Evolutionary conservation across 2,888 invertebrate genomes (phyloP).

Genomic region (Drosophila niveifrons): DNA sequence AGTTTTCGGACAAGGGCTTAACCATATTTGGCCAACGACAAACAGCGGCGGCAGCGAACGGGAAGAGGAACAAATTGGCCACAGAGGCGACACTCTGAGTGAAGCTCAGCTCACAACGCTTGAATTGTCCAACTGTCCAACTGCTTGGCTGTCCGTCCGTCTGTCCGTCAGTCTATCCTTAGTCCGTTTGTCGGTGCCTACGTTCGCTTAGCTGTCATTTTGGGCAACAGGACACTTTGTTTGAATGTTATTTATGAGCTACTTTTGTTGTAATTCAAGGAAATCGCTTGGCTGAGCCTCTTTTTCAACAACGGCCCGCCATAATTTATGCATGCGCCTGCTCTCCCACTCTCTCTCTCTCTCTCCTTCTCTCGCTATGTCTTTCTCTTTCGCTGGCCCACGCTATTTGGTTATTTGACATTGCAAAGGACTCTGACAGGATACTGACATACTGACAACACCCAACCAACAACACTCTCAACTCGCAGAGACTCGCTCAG

Average conservation of each 20-base stretch:
- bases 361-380: no score
- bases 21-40: conserved; percentile 26
- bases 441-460: conserved; percentile 7
- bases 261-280: conserved; percentile 78
- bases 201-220: conserved; percentile 51
- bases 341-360: neutral
- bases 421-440: conserved; percentile 10
- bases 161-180: conserved; percentile 3
- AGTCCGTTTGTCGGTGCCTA: conserved; percentile 1
- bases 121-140: neutral
- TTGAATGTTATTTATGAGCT: conserved; percentile 75
- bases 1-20: conserved; percentile 54
- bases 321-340: conserved; percentile 70
- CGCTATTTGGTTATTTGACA: neutral
- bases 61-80: conserved; percentile 28
- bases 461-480: neutral
- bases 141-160: conserved; percentile 5
- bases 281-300: conserved; percentile 63
- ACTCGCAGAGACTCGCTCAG: neutral
- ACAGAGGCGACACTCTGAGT: conserved; percentile 30
- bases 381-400: neutral
- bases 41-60: neutral
- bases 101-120: conserved; percentile 4
- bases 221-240: conserved; percentile 72
- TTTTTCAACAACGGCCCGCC: conserved; percentile 45